phyloP scores from a whole-genome alignment of 2,888 invertebrate species.

The Aricia artaxerxes region DNA sequence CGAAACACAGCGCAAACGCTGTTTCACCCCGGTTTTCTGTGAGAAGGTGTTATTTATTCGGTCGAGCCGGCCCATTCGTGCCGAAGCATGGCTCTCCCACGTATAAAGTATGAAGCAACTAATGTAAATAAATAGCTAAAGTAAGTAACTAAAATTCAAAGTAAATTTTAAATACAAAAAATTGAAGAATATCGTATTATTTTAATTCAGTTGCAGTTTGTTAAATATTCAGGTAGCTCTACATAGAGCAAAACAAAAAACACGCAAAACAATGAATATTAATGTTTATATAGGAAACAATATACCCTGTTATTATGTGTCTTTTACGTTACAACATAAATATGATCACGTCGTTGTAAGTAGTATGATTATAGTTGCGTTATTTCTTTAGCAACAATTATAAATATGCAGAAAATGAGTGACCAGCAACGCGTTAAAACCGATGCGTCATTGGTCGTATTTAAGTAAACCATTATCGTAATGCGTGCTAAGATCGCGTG shows the following conservation, averaged over 20 bases:
- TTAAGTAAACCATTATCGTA: slow-evolving; percentile 63
- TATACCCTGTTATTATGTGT: slow-evolving; percentile 18
- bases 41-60: too few relatives aligned
- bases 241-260: not conserved
- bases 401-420: slow-evolving; percentile 59
- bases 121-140: too few relatives aligned
- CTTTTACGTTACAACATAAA: slow-evolving; percentile 27
- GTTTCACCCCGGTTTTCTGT: too few relatives aligned
- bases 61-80: too few relatives aligned
- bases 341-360: slow-evolving; percentile 23
- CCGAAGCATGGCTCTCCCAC: too few relatives aligned
- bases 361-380: slow-evolving; percentile 46
- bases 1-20: too few relatives aligned
- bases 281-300: slow-evolving; percentile 20
- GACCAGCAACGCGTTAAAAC: slow-evolving; percentile 68
- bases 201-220: not conserved
- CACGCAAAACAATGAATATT: slow-evolving; percentile 9
- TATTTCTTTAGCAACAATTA: slow-evolving; percentile 48
- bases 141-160: too few relatives aligned
- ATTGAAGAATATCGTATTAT: not conserved
- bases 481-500: slow-evolving; percentile 78
- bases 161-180: not conserved
- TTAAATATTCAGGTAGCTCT: not conserved
- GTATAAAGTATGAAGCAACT: too few relatives aligned
- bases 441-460: slow-evolving; percentile 76